These are phyloP conservation scores for Prenolepis imparis DNA, from an alignment of 2,888 invertebrate species.

Conservation along the genomic window DNA sequence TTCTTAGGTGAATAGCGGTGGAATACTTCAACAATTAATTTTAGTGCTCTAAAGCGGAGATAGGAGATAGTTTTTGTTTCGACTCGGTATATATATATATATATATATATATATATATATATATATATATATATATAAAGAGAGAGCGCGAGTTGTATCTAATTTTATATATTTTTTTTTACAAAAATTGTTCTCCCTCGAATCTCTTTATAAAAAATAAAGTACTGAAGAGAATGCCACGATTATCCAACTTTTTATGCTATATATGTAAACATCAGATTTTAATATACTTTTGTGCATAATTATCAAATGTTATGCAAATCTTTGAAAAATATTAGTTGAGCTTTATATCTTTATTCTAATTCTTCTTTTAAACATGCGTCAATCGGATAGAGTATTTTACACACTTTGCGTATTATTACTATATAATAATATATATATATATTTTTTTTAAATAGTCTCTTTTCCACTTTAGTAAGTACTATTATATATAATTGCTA, in stretches of 20 bases:
- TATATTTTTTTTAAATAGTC: not conserved
- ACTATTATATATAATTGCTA: not conserved
- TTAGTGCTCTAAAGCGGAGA: not conserved
- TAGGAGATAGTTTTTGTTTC: slow-evolving; percentile 8
- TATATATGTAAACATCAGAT: slow-evolving; percentile 17
- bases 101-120: no score
- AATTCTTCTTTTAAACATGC: slow-evolving; percentile 8
- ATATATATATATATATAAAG: no score
- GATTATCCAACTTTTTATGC: not conserved
- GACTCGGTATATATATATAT: no score
- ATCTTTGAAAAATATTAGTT: slow-evolving; percentile 17
- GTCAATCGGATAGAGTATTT: slow-evolving; percentile 5
- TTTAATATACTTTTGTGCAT: not conserved
- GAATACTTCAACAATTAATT: slow-evolving; percentile 46
- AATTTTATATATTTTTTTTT: not conserved
- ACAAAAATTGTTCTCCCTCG: not conserved
- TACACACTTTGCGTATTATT: not conserved
- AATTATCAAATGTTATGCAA: not conserved
- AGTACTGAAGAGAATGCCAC: not conserved
- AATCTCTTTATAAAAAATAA: not conserved
- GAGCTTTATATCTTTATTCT: not conserved
- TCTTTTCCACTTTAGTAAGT: not conserved
- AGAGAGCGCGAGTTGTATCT: not conserved
- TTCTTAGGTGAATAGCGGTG: slow-evolving; percentile 53
- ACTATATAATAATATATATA: slow-evolving; percentile 1